Evolutionary conservation across 2,113 vertebrate species (phyloP), one percentile per base, ranked within the genome.

Genomic region (Bombycilla garrulus): DNA sequence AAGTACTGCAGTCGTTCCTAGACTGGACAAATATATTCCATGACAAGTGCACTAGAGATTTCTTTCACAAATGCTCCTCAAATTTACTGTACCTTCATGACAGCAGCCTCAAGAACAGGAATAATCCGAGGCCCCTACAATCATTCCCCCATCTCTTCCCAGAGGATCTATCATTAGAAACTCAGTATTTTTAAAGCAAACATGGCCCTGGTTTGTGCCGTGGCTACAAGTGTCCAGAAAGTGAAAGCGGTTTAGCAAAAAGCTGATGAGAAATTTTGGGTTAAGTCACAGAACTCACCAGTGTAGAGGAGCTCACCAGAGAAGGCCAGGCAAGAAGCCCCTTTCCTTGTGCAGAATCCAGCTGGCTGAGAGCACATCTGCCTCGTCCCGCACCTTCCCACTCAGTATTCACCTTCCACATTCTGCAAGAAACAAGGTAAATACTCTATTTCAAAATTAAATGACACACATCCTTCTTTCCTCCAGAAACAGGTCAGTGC

Each of bases 271-370:
- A 72, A 76, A 74, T 51, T 18, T 16, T 48, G 40, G 12, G 5
- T 71, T 21, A 64, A 71, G 40, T 28, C 10, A 29, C 26, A 50
- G 35, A 71, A 74, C 47, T 89, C 65, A 47, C 33, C 29, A 3
- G 9, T 5, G 1, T 0, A 33, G 48, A 89, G 29, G 33, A 79
- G 35, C 17, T 36, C 13, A 1, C 12, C 1, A 8, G 28, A 13
- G 3, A 64, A 79, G 29, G 44, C 15, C 47, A 26, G 29, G 35
- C 40, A 20, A 53, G 36, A 45, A 45, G 15, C 9, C 21, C 24
- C 11, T 36, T 35, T 81, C 15, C 33, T 29, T 31, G 14, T 8
- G 47, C 35, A 64, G 48, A 28, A 62, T 13, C 29, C 50, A 69
- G 28, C n/a, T 53, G 40, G 31, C 36, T 48, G n/a, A 40, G 54